These are phyloP conservation scores for Polyommatus iphigenia DNA, from an alignment of 2,888 invertebrate genomes.

Conservation along the genomic window DNA sequence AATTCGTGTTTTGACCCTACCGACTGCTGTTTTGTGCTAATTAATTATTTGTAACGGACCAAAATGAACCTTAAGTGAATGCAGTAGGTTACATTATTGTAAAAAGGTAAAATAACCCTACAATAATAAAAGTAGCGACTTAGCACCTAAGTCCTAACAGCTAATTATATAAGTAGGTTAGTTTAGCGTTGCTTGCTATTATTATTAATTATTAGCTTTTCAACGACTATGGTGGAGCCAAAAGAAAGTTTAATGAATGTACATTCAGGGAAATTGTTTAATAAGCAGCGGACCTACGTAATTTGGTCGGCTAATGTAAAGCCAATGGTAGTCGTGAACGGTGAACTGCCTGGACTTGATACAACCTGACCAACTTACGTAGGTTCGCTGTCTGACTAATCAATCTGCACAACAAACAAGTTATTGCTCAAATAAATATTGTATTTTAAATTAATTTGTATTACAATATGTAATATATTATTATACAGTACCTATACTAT, in stretches of 20 bases:
- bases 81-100: neutral
- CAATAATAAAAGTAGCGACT: constrained; percentile 6
- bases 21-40: neutral
- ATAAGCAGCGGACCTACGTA: too few species aligned
- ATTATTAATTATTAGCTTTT: neutral
- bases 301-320: too few species aligned
- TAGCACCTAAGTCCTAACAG: neutral
- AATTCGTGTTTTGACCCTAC: constrained; percentile 6
- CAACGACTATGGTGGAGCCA: too few species aligned
- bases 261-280: too few species aligned
- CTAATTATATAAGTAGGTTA: neutral
- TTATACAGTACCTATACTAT: too few species aligned
- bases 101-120: neutral
- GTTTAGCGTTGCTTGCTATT: neutral
- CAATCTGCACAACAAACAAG: neutral
- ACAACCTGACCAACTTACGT: too few species aligned
- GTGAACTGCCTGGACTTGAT: too few species aligned
- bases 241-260: too few species aligned
- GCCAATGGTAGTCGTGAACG: too few species aligned
- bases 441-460: neutral
- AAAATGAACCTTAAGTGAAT: neutral
- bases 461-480: too few species aligned
- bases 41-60: neutral
- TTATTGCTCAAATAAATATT: neutral
- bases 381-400: too few species aligned